Percentiles rank a stretch among this genome's conserved stretches.
Evolutionary conservation across 2,113 vertebrate species (phyloP).

Genomic region (Guaruba guarouba): DNA sequence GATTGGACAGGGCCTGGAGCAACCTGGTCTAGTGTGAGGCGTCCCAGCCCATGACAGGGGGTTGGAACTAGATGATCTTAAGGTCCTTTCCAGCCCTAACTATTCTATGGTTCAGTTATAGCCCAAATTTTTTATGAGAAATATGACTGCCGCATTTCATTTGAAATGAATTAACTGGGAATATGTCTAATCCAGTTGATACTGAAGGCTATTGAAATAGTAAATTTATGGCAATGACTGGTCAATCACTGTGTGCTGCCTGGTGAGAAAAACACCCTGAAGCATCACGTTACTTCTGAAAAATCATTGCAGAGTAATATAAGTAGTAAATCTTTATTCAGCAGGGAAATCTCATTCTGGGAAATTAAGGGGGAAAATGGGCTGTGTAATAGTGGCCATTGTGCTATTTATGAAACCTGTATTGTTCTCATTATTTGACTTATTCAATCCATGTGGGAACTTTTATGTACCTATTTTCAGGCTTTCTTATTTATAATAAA

Average conservation of each 20-base stretch:
- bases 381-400: neutral
- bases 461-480: neutral
- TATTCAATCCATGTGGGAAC: neutral
- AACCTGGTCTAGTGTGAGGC: no score
- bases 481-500: neutral
- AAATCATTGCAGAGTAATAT: neutral
- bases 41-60: neutral
- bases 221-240: neutral
- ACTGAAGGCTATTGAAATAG: neutral
- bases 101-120: neutral
- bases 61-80: neutral
- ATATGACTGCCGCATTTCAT: neutral
- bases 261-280: neutral
- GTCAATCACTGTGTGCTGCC: neutral
- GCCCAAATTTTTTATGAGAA: neutral
- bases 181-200: neutral
- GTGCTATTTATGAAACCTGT: neutral
- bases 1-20: no score
- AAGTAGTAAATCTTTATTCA: neutral
- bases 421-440: neutral
- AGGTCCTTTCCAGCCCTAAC: neutral
- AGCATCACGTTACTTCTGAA: neutral
- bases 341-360: neutral
- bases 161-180: neutral
- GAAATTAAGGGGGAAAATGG: neutral